phyloP scores from a whole-genome alignment of 2,888 invertebrate species.

The Tillus elongatus region DNA sequence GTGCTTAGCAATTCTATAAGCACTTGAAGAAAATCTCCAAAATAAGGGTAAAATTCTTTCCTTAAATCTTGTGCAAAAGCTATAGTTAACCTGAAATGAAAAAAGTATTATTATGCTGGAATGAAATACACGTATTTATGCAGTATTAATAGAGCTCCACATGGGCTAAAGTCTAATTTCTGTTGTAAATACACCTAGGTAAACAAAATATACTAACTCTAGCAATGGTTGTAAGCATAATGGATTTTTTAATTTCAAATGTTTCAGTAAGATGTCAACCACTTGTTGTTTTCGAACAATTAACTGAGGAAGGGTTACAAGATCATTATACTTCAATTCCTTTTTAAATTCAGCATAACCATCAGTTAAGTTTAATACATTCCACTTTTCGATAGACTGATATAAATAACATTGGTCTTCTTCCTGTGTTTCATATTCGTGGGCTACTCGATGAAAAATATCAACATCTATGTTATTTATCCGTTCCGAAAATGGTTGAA shows the following conservation, averaged over 20 bases:
- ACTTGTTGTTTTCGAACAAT: slow-evolving; percentile 72
- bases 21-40: slow-evolving; percentile 63
- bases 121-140: no score
- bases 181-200: no score
- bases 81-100: slow-evolving; percentile 60
- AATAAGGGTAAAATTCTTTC: slow-evolving; percentile 81
- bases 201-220: slow-evolving; percentile 59
- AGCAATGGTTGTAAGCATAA: slow-evolving; percentile 72
- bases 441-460: slow-evolving; percentile 75
- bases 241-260: slow-evolving; percentile 61
- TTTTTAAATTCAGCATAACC: slow-evolving; percentile 69
- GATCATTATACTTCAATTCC: slow-evolving; percentile 53
- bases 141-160: no score
- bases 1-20: slow-evolving; percentile 63
- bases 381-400: slow-evolving; percentile 81
- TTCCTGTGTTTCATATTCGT: slow-evolving; percentile 61
- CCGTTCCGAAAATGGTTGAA: slow-evolving; percentile 79
- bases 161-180: no score
- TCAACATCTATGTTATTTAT: slow-evolving; percentile 79
- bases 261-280: slow-evolving; percentile 59
- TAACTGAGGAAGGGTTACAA: slow-evolving; percentile 77
- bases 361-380: slow-evolving; percentile 75
- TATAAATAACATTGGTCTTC: slow-evolving; percentile 71
- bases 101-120: slow-evolving; percentile 16
- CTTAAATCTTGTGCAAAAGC: slow-evolving; percentile 81